These are phyloP conservation scores for Zaprionus inermis DNA, from an alignment of 1,140 invertebrate genomes.

Conservation along the genomic window DNA sequence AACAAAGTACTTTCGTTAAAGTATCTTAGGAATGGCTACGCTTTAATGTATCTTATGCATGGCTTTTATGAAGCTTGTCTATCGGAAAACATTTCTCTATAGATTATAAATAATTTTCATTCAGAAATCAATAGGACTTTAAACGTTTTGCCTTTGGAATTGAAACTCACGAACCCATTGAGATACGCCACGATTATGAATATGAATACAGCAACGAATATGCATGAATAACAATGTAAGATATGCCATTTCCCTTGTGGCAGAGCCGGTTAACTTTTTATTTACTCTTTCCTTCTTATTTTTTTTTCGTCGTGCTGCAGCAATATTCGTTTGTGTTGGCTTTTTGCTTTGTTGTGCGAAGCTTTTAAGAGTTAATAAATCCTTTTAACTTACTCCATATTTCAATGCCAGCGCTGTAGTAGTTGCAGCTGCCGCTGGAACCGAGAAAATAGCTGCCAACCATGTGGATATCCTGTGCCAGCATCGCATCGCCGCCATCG, in stretches of 20 bases:
- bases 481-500: constrained; percentile 11
- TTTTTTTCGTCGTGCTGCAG: constrained; percentile 39
- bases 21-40: not conserved
- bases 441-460: constrained; percentile 53
- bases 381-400: constrained; percentile 81
- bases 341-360: constrained; percentile 72
- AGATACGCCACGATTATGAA: not conserved
- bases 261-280: constrained; percentile 29
- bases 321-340: constrained; percentile 45
- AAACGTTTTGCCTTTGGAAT: not conserved
- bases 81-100: too few species aligned
- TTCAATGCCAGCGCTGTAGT: constrained; percentile 62
- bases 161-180: not conserved
- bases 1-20: not conserved
- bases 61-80: too few species aligned
- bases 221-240: constrained; percentile 29
- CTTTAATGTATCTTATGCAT: not conserved
- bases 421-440: constrained; percentile 46
- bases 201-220: not conserved
- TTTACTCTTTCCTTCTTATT: constrained; percentile 16
- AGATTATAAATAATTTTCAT: not conserved
- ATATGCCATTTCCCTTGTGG: constrained; percentile 20
- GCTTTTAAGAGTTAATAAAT: constrained; percentile 83
- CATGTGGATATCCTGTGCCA: constrained; percentile 54
- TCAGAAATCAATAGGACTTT: not conserved